These are phyloP conservation scores for Drosophila phalerata DNA, from an alignment of 2,888 invertebrate genomes.

Conservation along the genomic window DNA sequence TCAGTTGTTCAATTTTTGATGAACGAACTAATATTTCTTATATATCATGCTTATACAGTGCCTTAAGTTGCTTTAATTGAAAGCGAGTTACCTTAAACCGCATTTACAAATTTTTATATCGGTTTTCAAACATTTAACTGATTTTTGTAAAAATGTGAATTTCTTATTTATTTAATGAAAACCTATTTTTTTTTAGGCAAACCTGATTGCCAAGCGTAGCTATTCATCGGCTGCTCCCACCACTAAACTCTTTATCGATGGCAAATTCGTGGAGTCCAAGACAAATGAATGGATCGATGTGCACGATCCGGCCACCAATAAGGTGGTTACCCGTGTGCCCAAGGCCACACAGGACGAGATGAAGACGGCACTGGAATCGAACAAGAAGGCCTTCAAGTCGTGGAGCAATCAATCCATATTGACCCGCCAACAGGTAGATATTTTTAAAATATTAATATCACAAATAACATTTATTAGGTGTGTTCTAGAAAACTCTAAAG, in stretches of 20 bases:
- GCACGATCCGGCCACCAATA: constrained; percentile 97
- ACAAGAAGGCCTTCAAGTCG: constrained; percentile 91
- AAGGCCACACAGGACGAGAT: constrained; percentile 95
- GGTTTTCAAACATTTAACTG: too few species aligned
- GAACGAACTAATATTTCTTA: too few species aligned
- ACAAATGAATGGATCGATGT: constrained; percentile 97
- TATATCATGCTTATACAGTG: too few species aligned
- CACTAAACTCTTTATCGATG: constrained; percentile 98
- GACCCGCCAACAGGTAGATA: constrained; percentile 91
- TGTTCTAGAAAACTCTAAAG: too few species aligned
- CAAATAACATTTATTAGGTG: too few species aligned
- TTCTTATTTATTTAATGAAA: too few species aligned
- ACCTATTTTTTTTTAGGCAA: constrained; percentile 75
- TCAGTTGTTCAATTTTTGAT: too few species aligned
- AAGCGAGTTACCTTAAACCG: too few species aligned
- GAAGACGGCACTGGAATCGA: constrained; percentile 94
- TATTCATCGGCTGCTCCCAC: constrained; percentile 89
- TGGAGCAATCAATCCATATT: constrained; percentile 97
- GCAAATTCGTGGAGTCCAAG: constrained; percentile 96
- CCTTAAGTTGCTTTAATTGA: too few species aligned
- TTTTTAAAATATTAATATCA: too few species aligned
- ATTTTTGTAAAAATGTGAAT: too few species aligned
- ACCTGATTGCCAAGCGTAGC: constrained; percentile 82
- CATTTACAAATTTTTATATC: too few species aligned
- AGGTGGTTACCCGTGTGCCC: constrained; percentile 94